Conservation (phyloP, 2,113 vertebrate species). For the Brachionichthys hirsutus region DNA sequence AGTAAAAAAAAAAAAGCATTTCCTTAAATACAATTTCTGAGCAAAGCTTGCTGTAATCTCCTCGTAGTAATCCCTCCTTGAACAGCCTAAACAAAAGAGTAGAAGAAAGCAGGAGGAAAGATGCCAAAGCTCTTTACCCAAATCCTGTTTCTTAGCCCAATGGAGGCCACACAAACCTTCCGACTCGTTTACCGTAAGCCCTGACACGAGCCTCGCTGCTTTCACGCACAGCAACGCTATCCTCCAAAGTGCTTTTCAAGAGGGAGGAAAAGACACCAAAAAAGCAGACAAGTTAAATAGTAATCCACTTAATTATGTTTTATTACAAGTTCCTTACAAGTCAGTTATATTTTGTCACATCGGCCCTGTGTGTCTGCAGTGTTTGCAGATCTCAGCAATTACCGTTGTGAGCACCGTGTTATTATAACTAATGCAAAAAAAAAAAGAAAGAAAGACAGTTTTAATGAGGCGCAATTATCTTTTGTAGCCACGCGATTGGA, state of each 20-base stretch:
- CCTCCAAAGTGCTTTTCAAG: background rate
- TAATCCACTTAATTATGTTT: no score
- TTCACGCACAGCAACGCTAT: conserved; percentile 35
- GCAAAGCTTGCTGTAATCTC: conserved; percentile 71
- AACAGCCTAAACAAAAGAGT: conserved; percentile 68
- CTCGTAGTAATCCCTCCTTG: conserved; percentile 69
- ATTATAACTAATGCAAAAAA: background rate
- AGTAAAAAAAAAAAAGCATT: conserved; percentile 52
- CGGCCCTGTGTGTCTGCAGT: no score
- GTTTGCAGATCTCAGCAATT: background rate
- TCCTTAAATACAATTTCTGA: conserved; percentile 64
- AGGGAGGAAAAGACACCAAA: background rate
- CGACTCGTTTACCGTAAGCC: conserved; percentile 55
- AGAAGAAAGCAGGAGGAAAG: conserved; percentile 63
- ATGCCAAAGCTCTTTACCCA: conserved; percentile 75
- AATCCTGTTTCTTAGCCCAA: conserved; percentile 78
- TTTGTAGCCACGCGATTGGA: conserved; percentile 1
- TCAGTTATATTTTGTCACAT: no score
- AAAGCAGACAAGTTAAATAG: background rate
- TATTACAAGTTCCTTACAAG: no score
- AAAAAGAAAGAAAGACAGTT: background rate
- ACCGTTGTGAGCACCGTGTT: background rate
- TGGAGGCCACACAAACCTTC: conserved; percentile 52
- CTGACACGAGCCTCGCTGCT: conserved; percentile 49
- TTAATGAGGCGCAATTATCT: background rate